Evolutionary conservation across 2,113 vertebrate species (phyloP).

Genomic region (Coreoperca whiteheadi): DNA sequence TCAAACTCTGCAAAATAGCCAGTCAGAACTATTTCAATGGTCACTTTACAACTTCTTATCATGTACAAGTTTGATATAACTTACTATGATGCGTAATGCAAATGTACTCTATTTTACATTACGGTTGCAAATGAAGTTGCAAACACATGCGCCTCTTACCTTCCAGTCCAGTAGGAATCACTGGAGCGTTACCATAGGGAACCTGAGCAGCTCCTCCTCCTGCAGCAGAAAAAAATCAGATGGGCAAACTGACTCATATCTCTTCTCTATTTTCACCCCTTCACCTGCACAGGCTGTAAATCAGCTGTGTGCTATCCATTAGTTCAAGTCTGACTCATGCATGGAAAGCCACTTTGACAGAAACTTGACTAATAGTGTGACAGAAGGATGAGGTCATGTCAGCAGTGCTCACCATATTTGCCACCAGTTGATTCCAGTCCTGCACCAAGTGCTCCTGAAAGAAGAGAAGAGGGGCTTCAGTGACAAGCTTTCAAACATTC

Average conservation of each 20-base stretch:
- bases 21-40: too few species aligned
- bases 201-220: slow-evolving; percentile 73
- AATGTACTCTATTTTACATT: not conserved
- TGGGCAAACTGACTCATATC: slow-evolving; percentile 10
- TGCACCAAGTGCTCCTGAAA: slow-evolving; percentile 68
- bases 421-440: slow-evolving; percentile 75
- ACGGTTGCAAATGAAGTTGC: slow-evolving; percentile 1
- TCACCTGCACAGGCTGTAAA: not conserved
- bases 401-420: slow-evolving; percentile 72
- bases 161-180: slow-evolving; percentile 79
- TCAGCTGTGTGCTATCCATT: not conserved
- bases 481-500: not conserved
- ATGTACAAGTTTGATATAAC: not conserved
- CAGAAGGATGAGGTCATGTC: slow-evolving; percentile 32
- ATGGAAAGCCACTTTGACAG: not conserved
- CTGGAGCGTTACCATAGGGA: slow-evolving; percentile 73
- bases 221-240: slow-evolving; percentile 17
- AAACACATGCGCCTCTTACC: slow-evolving; percentile 57
- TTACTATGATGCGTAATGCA: not conserved
- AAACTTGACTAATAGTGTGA: slow-evolving; percentile 34
- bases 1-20: too few species aligned
- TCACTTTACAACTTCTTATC: not conserved
- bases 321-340: slow-evolving; percentile 26
- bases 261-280: not conserved
- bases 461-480: slow-evolving; percentile 14